Evolutionary conservation across 2,888 invertebrate genomes (phyloP).

Genomic region (Apamea anceps): DNA sequence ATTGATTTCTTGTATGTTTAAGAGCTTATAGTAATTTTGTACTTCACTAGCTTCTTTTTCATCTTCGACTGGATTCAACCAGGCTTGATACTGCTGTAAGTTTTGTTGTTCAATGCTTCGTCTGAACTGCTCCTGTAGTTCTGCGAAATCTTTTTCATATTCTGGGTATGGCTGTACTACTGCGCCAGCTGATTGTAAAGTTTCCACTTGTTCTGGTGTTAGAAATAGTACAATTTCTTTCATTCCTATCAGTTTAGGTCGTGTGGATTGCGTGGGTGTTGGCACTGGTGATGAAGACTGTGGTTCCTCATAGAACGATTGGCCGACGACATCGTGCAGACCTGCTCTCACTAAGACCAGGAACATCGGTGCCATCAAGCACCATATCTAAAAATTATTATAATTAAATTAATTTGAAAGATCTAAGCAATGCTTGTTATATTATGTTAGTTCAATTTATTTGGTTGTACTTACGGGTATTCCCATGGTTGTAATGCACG

Average conservation of each 20-base stretch:
- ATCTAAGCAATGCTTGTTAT: background rate
- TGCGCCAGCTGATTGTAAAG: constrained; percentile 76
- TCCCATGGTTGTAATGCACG: constrained; percentile 73
- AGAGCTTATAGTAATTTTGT: constrained; percentile 57
- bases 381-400: constrained; percentile 72
- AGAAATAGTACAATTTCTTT: constrained; percentile 82
- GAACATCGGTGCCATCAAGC: constrained; percentile 68
- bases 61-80: constrained; percentile 43
- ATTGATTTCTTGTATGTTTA: constrained; percentile 59
- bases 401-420: background rate
- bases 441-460: no score
- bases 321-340: constrained; percentile 73
- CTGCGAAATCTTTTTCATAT: constrained; percentile 50
- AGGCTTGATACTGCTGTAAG: constrained; percentile 36
- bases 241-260: constrained; percentile 66
- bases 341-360: constrained; percentile 69
- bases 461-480: constrained; percentile 71
- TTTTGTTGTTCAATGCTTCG: constrained; percentile 44
- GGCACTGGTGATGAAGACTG: constrained; percentile 59
- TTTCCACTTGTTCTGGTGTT: constrained; percentile 81
- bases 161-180: constrained; percentile 68
- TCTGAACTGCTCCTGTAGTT: constrained; percentile 51
- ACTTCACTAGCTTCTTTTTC: constrained; percentile 33
- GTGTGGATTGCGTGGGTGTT: constrained; percentile 43
- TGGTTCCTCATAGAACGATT: constrained; percentile 68